A percentile compares a stretch with the other conserved stretches of the same genome.
Evolutionary conservation across 2,113 vertebrate species (phyloP).

Genomic region (Columbina picui): DNA sequence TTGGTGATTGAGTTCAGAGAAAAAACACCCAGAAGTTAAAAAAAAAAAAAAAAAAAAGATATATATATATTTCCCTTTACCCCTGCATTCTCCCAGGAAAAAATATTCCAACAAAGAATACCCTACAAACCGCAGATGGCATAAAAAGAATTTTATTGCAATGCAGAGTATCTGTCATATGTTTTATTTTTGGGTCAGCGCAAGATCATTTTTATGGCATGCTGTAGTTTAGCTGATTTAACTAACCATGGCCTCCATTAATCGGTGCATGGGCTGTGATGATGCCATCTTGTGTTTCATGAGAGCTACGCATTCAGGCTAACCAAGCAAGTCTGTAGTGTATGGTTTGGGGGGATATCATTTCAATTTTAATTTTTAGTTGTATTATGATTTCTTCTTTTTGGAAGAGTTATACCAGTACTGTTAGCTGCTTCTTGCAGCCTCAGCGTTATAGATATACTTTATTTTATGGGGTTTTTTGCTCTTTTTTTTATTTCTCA

Average conservation of each 20-base stretch:
- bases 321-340: constrained; percentile 74
- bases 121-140: constrained; percentile 88
- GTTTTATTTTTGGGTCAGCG: constrained; percentile 81
- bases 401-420: constrained; percentile 62
- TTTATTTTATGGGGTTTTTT: constrained; percentile 51
- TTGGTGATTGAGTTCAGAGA: neutral
- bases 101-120: neutral
- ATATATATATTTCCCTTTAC: neutral
- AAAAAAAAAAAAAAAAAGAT: too few species aligned
- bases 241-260: constrained; percentile 78
- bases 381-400: constrained; percentile 53
- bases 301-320: constrained; percentile 78
- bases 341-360: constrained; percentile 68
- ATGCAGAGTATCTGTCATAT: constrained; percentile 87
- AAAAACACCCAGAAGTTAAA: neutral
- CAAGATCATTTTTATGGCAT: constrained; percentile 88
- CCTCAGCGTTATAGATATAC: constrained; percentile 23
- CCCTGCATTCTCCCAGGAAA: neutral
- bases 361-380: constrained; percentile 56
- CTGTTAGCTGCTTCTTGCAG: constrained; percentile 47
- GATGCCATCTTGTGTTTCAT: constrained; percentile 81
- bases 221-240: constrained; percentile 77
- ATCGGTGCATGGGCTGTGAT: constrained; percentile 84
- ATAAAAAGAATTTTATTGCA: constrained; percentile 99
- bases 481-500: constrained; percentile 50